These are phyloP conservation scores for Zygogramma bicolorata DNA, from an alignment of 2,888 invertebrate species.

Conservation along the genomic window DNA sequence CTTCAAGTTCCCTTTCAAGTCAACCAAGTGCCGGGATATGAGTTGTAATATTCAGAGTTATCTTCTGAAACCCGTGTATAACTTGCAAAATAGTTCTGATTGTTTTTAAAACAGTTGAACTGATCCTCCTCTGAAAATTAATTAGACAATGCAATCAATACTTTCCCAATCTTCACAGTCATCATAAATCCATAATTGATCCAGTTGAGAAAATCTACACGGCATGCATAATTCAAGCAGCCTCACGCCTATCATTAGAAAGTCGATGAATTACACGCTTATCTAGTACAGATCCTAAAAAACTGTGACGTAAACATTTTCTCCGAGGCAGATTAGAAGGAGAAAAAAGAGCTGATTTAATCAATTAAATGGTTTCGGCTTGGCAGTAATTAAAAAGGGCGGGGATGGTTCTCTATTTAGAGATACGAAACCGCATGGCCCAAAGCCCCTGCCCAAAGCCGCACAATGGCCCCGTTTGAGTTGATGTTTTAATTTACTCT, in stretches of 20 bases:
- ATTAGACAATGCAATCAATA: no score
- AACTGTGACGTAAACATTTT: constrained; percentile 17
- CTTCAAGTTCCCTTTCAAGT: no score
- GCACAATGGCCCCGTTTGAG: constrained; percentile 9
- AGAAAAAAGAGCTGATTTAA: constrained; percentile 28
- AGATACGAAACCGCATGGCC: constrained; percentile 16
- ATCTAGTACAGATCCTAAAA: constrained; percentile 10
- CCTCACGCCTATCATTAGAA: not conserved
- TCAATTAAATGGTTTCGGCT: constrained; percentile 27
- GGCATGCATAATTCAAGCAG: not conserved
- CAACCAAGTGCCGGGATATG: no score
- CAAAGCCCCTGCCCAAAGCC: constrained; percentile 8
- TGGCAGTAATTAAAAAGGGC: constrained; percentile 22
- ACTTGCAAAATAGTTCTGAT: no score
- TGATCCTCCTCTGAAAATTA: no score
- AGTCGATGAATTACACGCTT: not conserved
- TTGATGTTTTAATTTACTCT: constrained; percentile 28
- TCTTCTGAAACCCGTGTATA: no score
- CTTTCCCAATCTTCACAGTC: no score
- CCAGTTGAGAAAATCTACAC: no score
- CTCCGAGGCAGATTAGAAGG: not conserved
- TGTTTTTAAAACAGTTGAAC: no score
- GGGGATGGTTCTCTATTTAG: constrained; percentile 19
- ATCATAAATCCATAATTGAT: no score
- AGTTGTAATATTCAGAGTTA: no score